Base-by-base conservation (phyloP, 2,888 invertebrate species). In the Heteromurus nitidus region DNA sequence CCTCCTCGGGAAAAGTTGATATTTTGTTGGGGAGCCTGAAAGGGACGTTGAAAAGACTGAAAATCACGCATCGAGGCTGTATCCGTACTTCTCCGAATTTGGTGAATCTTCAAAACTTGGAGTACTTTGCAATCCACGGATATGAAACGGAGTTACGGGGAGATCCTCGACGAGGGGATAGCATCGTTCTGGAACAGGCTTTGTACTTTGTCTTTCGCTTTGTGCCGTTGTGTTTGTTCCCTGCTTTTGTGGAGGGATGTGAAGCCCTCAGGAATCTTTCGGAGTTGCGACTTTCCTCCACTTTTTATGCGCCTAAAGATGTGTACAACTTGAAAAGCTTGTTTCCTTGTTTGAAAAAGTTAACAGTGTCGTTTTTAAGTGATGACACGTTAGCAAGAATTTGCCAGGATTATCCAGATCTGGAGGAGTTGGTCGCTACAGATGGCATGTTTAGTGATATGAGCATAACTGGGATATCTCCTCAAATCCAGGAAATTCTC, bases 401-500 rank as follows among this genome's bases (percentile, higher is more conserved):
- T 65, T 72, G 76, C 22, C 16, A 20, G 13, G 64, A 62, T n/a
- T 69, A 77, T 75, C 83, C 83, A n/a, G 18, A 62, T 36, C 55
- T 83, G 18, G 67, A 77, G 47, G 67, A 76, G 20, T 30, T 83
- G 26, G 60, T 58, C 1, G 80, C 77, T 18, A 76, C 31, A 28
- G 67, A 81, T 24, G 83, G 83, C 24, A 44, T 42, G 1, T 81
- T 68, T 55, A 81, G 72, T 44, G 83, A 81, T 60, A 69, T 60
- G 30, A 68, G 77, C 16, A 28, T 82, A 16, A 68, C 68, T 13
- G 82, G 82, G 22, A 73, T 82, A n/a, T 31, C 68, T 18, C 79
- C 60, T 7, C 55, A 55, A 9, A 44, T 72, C 18, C 80, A 74
- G 30, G 80, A 80, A 24, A 62, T 80, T 44, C 26, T 80, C 7